A percentile compares a stretch with the other conserved stretches of the same genome.
phyloP scores from a whole-genome alignment of 64 coral and sea anemone genomes.

The Acropora tenuis region DNA sequence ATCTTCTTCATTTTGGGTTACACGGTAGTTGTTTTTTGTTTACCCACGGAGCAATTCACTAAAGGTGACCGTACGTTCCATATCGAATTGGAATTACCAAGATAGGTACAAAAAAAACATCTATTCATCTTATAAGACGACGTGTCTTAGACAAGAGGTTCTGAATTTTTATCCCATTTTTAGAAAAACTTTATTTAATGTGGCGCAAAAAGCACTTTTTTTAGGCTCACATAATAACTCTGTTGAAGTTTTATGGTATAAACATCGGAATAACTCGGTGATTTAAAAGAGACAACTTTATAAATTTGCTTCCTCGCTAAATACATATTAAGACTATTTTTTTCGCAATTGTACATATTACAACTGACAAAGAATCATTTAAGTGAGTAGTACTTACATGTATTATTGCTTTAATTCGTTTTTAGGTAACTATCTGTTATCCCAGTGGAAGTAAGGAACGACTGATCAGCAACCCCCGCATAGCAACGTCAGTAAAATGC shows the following conservation, averaged over 20 bases:
- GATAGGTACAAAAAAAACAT: background rate
- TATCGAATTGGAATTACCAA: slow-evolving; percentile 6
- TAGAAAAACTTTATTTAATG: background rate
- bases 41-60: background rate
- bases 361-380: background rate
- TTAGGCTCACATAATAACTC: background rate
- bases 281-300: background rate
- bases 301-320: background rate
- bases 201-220: background rate
- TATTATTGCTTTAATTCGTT: slow-evolving; percentile 16
- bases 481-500: slow-evolving; percentile 59
- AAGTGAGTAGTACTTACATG: background rate
- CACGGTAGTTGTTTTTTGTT: background rate
- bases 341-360: background rate
- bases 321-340: background rate
- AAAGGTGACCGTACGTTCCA: slow-evolving; percentile 8
- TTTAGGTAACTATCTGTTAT: slow-evolving; percentile 42
- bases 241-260: background rate
- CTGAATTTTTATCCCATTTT: slow-evolving; percentile 1
- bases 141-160: background rate
- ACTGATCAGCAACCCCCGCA: slow-evolving; percentile 10
- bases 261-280: background rate
- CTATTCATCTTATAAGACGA: background rate
- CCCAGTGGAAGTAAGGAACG: slow-evolving; percentile 35
- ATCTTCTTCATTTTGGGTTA: background rate